Percentiles rank a stretch among this genome's conserved stretches.
phyloP scores from a whole-genome alignment of 2,113 vertebrate genomes.

The Vulpes vulpes region DNA sequence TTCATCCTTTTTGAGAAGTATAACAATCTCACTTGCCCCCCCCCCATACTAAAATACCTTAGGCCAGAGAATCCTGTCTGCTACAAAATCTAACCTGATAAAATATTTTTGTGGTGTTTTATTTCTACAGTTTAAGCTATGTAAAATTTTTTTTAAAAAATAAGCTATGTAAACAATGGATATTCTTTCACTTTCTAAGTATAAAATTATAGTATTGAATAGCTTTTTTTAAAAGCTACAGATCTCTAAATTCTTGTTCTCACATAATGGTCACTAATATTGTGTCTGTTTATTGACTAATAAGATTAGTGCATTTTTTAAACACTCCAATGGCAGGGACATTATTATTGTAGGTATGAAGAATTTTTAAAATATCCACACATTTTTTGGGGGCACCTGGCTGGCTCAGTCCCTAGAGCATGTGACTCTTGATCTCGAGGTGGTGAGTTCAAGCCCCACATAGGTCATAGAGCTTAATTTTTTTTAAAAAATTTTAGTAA shows the following conservation, averaged over 20 bases:
- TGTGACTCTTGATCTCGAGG: neutral
- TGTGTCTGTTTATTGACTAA: neutral
- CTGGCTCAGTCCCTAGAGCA: neutral
- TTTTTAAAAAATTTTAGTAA: neutral
- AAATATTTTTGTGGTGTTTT: neutral
- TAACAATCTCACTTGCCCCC: neutral
- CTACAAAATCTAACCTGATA: neutral
- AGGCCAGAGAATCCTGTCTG: neutral
- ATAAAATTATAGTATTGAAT: conserved; percentile 12
- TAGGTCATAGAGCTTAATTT: neutral
- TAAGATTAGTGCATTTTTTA: neutral
- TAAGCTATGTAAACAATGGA: neutral
- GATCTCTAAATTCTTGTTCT: conserved; percentile 4
- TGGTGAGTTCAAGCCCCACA: neutral
- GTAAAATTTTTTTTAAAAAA: neutral
- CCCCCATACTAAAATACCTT: neutral
- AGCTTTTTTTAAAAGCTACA: neutral
- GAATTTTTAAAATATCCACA: neutral
- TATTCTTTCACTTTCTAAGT: conserved; percentile 61
- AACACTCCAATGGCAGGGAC: neutral
- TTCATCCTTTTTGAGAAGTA: neutral
- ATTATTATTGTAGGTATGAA: neutral
- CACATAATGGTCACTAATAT: neutral
- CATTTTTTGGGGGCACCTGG: neutral
- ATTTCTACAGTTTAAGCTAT: conserved; percentile 32